phyloP scores from a whole-genome alignment of 2,113 vertebrate genomes.

The Elachura formosa region DNA sequence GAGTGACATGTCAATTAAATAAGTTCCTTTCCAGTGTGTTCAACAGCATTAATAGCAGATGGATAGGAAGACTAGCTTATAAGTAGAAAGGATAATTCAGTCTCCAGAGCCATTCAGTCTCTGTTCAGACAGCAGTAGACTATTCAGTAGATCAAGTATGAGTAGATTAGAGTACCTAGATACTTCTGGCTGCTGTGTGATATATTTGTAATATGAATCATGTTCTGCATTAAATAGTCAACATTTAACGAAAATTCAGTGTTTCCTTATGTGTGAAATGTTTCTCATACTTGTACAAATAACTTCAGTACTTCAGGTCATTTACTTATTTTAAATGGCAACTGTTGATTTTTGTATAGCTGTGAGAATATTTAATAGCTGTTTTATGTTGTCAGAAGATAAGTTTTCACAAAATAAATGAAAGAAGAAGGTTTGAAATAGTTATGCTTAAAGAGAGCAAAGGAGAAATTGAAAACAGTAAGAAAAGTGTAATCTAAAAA shows the following conservation, averaged over 20 bases:
- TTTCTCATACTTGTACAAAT: neutral
- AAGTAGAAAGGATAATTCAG: neutral
- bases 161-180: neutral
- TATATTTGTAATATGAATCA: neutral
- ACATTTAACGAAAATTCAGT: neutral
- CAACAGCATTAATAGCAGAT: neutral
- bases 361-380: neutral
- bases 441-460: neutral
- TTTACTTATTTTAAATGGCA: neutral
- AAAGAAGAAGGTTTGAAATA: neutral
- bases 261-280: neutral
- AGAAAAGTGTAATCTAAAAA: neutral
- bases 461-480: neutral
- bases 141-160: neutral
- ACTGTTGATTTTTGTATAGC: neutral
- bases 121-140: neutral
- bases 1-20: neutral
- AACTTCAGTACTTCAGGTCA: neutral
- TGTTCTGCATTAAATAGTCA: neutral
- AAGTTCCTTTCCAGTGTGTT: neutral
- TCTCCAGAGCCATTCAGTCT: neutral
- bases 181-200: neutral
- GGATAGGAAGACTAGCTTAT: neutral
- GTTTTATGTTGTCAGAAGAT: neutral
- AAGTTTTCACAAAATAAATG: neutral